Percentiles rank a stretch among this genome's conserved stretches.
These are phyloP conservation scores for Lithophane ornitopus DNA, from an alignment of 2,888 invertebrate species.

Conservation along the genomic window DNA sequence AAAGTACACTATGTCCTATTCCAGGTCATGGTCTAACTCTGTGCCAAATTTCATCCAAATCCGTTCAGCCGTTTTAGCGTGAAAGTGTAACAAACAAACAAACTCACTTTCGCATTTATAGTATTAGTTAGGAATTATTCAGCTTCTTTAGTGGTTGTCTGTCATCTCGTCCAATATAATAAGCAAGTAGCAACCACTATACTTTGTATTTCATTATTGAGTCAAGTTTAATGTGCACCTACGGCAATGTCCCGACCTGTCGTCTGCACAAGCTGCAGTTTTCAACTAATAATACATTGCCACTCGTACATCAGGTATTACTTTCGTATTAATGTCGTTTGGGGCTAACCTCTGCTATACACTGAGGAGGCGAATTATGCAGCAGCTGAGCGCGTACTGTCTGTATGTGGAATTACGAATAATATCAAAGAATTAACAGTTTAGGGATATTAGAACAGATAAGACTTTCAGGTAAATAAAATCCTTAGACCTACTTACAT, in stretches of 20 bases:
- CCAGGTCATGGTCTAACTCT: too few species aligned
- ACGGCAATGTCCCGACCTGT: slow-evolving; percentile 24
- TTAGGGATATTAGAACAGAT: not conserved
- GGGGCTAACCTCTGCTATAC: slow-evolving; percentile 12
- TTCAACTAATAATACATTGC: slow-evolving; percentile 49
- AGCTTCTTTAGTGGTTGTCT: not conserved
- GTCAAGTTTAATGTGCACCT: slow-evolving; percentile 25
- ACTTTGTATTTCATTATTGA: slow-evolving; percentile 16
- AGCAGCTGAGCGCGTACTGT: not conserved
- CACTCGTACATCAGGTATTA: slow-evolving; percentile 20
- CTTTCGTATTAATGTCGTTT: slow-evolving; percentile 50
- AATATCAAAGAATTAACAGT: not conserved
- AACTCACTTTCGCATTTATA: too few species aligned
- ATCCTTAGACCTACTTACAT: not conserved
- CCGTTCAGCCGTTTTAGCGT: too few species aligned
- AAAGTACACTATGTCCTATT: too few species aligned
- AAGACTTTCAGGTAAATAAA: not conserved
- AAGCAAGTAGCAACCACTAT: not conserved
- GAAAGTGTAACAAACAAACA: too few species aligned
- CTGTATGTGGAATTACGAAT: not conserved
- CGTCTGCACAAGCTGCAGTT: slow-evolving; percentile 16
- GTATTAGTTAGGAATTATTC: not conserved
- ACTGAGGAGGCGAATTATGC: slow-evolving; percentile 36
- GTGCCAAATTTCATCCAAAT: too few species aligned
- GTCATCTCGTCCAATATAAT: slow-evolving; percentile 5